Evolutionary conservation across 2,888 invertebrate species (phyloP).

Genomic region (Balanococcus diminutus): DNA sequence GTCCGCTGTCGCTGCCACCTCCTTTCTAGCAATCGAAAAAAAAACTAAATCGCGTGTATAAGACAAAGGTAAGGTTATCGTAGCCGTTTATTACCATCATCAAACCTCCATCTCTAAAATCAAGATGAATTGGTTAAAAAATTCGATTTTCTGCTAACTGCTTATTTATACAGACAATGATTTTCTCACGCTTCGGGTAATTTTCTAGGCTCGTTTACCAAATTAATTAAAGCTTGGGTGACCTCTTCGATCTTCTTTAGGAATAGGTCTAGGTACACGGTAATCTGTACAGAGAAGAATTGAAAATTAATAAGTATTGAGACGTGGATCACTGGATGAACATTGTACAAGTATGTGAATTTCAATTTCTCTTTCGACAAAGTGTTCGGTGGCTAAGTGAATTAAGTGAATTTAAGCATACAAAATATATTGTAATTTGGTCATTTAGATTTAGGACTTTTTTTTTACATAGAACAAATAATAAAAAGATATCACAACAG

Average conservation of each 20-base stretch:
- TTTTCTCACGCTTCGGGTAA: background rate
- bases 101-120: background rate
- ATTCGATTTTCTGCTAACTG: background rate
- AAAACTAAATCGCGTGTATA: slow-evolving; percentile 7
- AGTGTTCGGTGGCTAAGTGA: no score
- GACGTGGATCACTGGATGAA: no score
- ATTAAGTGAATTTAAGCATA: no score
- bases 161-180: background rate
- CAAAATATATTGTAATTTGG: no score
- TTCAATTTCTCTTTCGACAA: no score
- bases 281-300: background rate
- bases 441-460: no score
- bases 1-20: background rate
- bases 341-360: no score
- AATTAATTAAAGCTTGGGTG: background rate
- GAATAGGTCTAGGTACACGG: no score
- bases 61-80: background rate
- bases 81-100: background rate
- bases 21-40: background rate
- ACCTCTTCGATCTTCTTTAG: background rate
- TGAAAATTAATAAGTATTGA: background rate
- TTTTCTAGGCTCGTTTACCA: background rate
- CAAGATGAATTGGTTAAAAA: background rate
- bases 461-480: no score
- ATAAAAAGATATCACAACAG: no score